Evolutionary conservation across 1,140 invertebrate genomes (phyloP).

Genomic region (Eumaeus atala): DNA sequence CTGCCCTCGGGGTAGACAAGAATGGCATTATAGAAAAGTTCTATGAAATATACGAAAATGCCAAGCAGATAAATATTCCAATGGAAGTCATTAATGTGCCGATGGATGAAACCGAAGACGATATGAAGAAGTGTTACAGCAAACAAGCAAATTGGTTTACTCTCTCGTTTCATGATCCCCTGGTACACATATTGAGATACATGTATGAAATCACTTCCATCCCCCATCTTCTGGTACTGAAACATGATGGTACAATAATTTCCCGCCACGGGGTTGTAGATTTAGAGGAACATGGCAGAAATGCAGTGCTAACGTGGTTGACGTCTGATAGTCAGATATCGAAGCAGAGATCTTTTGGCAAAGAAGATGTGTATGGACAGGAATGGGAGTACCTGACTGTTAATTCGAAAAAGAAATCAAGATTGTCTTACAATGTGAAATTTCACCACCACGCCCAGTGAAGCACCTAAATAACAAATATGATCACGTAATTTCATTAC

Average conservation of each 20-base stretch:
- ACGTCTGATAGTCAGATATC: conserved; percentile 19
- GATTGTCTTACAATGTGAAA: too few species aligned
- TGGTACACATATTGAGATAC: conserved; percentile 40
- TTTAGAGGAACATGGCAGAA: conserved; percentile 49
- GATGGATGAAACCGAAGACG: conserved; percentile 43
- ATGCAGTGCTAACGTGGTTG: conserved; percentile 54
- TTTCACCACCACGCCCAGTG: too few species aligned
- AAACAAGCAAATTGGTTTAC: conserved; percentile 62
- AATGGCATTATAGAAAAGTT: conserved; percentile 46
- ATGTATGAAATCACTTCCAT: conserved; percentile 48
- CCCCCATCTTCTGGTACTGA: conserved; percentile 42
- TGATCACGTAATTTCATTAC: too few species aligned
- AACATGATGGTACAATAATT: conserved; percentile 38
- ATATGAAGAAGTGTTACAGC: conserved; percentile 35
- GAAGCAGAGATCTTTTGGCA: conserved; percentile 37
- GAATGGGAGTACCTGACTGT: conserved; percentile 38
- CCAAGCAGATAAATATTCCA: conserved; percentile 47
- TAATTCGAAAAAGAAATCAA: conserved; percentile 6
- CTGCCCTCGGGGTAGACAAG: conserved; percentile 40
- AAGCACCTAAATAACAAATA: too few species aligned
- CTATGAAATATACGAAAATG: conserved; percentile 52
- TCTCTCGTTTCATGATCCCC: conserved; percentile 42
- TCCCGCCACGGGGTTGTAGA: conserved; percentile 43
- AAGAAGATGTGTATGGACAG: conserved; percentile 44
- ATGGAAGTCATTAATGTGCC: conserved; percentile 61